Evolutionary conservation across 1,140 invertebrate genomes (phyloP).

Genomic region (Drosophila sturtevanti): DNA sequence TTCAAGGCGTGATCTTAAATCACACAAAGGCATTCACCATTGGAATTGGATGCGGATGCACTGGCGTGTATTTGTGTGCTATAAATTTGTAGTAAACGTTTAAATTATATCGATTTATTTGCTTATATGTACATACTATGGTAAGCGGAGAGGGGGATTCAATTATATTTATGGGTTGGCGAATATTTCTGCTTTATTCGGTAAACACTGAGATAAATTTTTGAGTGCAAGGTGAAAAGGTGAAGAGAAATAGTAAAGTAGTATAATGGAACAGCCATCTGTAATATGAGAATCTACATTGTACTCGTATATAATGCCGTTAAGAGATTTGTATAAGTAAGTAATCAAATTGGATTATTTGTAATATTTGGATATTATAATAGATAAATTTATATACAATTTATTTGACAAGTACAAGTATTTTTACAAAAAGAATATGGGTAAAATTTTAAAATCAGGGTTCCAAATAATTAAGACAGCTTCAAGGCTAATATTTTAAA

Average conservation of each 20-base stretch:
- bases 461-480: too few relatives aligned
- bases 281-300: neutral
- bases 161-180: slow-evolving; percentile 51
- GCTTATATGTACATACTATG: slow-evolving; percentile 51
- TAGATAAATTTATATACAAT: too few relatives aligned
- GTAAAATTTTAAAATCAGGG: too few relatives aligned
- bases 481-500: too few relatives aligned
- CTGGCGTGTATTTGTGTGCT: slow-evolving; percentile 26
- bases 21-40: slow-evolving; percentile 22
- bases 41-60: slow-evolving; percentile 37
- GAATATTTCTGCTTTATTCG: slow-evolving; percentile 49
- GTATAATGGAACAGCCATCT: neutral
- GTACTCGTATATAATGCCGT: too few relatives aligned
- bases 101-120: slow-evolving; percentile 64
- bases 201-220: slow-evolving; percentile 54
- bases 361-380: too few relatives aligned
- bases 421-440: too few relatives aligned
- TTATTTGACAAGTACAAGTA: too few relatives aligned
- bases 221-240: slow-evolving; percentile 33
- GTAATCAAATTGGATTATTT: too few relatives aligned
- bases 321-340: too few relatives aligned
- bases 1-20: slow-evolving; percentile 46
- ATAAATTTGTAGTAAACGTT: slow-evolving; percentile 43
- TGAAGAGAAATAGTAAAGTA: neutral
- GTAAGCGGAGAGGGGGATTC: neutral